Conservation (phyloP, 2,797 vertebrate species). For the Phaenicophaeus curvirostris region DNA sequence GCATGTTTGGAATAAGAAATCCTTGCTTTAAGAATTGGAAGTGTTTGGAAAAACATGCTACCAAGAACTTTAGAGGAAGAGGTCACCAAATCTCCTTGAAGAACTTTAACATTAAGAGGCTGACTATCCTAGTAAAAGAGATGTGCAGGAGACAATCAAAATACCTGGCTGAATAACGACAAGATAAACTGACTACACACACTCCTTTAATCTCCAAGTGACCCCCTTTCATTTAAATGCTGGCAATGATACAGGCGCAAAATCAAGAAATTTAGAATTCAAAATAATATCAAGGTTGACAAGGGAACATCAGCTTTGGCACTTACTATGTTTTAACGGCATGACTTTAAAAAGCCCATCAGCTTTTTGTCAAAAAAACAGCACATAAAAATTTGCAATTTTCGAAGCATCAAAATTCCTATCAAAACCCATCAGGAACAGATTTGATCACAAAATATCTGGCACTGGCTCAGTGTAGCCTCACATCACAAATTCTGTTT, state of each 20-base stretch:
- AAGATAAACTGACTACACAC: not conserved
- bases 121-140: not conserved
- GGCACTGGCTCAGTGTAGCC: not conserved
- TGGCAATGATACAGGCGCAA: not conserved
- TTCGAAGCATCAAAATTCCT: not conserved
- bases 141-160: not conserved
- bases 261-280: not conserved
- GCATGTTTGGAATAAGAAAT: not conserved
- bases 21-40: not conserved
- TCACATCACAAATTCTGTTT: not conserved
- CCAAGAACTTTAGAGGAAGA: not conserved
- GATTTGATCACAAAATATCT: not conserved
- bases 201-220: not conserved
- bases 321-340: not conserved
- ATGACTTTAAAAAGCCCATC: not conserved
- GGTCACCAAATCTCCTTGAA: not conserved
- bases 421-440: not conserved
- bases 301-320: not conserved
- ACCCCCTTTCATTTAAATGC: not conserved
- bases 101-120: not conserved
- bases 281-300: not conserved
- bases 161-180: not conserved
- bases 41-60: not conserved
- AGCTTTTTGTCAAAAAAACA: not conserved
- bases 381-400: not conserved